Base-by-base conservation (phyloP, 2,888 invertebrate species). In the Epirrhoe tristata region DNA sequence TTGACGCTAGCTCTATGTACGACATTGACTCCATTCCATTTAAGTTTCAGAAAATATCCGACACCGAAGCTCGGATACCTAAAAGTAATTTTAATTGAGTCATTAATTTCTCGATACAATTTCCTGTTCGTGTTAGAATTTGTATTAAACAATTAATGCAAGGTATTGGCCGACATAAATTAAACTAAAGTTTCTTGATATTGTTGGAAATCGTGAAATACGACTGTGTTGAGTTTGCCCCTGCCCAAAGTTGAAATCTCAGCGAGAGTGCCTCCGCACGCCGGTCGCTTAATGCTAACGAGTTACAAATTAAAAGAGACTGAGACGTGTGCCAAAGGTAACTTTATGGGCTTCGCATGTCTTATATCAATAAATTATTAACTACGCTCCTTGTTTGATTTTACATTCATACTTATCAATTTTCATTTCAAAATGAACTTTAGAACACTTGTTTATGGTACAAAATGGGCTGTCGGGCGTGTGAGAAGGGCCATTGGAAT, bases 321-420 rank as follows among this genome's bases (percentile, higher is more conserved):
- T 89, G 83, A 87, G 87, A 91, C 91, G 88, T 89, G 89, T 91
- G 91, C 91, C 91, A 90, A 92, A 90, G 88, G 87, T 86, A 89
- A 90, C 91, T 93, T 93, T 93, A 93, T 92, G 93, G 93, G 89
- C 91, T 90, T 93, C 82, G 93, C 93, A 93, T 93, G 93, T 93
- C 89, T 91, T 91, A 92, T 90, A 92, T 92, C 92, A 92, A 93
- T 93, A 93, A 93, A 93, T 93, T 93, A 93, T 93, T 91, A 89
- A 90, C 90, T 87, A 89, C 90, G 87, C 88, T 89, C 86, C 90
- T 88, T 91, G 88, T 91, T 92, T 92, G 90, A 91, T 90, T 91
- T 85, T 82, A 87, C 87, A 88, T 90, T 88, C 86, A 86, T 85
- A 85, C 84, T 80, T 79, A 77, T 75, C 77, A 77, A 84, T 82